phyloP scores from a whole-genome alignment of 1,140 invertebrate species.

The Caerostris extrusa region DNA sequence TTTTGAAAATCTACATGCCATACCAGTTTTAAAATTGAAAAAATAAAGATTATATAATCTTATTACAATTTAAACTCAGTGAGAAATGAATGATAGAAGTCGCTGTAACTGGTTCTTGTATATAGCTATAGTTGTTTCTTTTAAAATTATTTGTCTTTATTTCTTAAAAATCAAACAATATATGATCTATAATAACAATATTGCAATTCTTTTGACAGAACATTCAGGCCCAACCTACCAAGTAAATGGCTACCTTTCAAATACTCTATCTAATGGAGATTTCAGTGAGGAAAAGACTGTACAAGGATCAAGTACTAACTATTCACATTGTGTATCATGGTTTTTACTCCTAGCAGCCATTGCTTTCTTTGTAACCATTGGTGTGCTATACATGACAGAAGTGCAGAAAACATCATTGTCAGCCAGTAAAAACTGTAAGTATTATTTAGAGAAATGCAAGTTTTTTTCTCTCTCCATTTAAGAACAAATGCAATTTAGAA shows the following conservation, averaged over 20 bases:
- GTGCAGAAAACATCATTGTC: conserved; percentile 42
- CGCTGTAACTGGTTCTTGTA: too few species aligned
- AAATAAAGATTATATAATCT: too few species aligned
- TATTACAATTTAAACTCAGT: too few species aligned
- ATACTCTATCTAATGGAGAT: conserved; percentile 55
- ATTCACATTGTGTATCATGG: conserved; percentile 66
- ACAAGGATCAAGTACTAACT: conserved; percentile 61
- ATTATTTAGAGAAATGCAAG: background rate
- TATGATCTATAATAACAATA: too few species aligned
- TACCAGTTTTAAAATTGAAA: too few species aligned
- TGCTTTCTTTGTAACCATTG: conserved; percentile 62
- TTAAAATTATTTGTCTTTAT: too few species aligned
- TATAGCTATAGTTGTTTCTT: too few species aligned
- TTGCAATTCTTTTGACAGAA: background rate
- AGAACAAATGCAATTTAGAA: too few species aligned
- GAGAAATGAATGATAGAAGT: too few species aligned
- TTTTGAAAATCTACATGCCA: too few species aligned
- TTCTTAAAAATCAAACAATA: background rate
- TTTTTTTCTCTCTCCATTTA: too few species aligned
- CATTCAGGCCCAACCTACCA: background rate
- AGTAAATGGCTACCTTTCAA: conserved; percentile 51
- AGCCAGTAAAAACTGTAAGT: conserved; percentile 56
- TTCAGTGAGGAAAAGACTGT: conserved; percentile 44
- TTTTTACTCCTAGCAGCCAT: conserved; percentile 40
- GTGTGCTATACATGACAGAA: conserved; percentile 54